phyloP scores from a whole-genome alignment of 1,140 invertebrate species.

The Scaptomyza hsui region DNA sequence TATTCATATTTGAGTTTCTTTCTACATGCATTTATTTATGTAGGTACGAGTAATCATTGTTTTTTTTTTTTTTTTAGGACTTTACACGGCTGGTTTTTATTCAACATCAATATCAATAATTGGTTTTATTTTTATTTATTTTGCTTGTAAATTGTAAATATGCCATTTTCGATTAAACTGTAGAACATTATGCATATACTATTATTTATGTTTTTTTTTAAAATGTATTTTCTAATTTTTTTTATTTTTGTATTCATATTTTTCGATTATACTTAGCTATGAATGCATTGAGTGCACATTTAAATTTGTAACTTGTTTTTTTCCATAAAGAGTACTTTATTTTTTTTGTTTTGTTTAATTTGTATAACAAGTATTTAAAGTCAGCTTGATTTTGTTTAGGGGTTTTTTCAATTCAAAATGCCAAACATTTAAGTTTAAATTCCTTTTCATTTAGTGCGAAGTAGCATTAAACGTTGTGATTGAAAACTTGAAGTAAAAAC shows the following conservation, averaged over 20 bases:
- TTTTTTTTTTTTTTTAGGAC: constrained; percentile 50
- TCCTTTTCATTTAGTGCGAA: constrained; percentile 34
- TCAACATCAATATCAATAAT: constrained; percentile 71
- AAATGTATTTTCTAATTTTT: not conserved
- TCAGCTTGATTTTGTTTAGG: constrained; percentile 1
- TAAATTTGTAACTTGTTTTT: constrained; percentile 32
- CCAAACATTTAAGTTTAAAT: constrained; percentile 4
- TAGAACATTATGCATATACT: constrained; percentile 72
- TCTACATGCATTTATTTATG: constrained; percentile 58
- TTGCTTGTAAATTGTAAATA: constrained; percentile 68
- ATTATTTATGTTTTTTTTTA: constrained; percentile 37
- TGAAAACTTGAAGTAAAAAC: not conserved
- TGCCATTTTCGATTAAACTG: constrained; percentile 71
- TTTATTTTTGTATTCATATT: constrained; percentile 44
- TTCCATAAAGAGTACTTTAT: not conserved
- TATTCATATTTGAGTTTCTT: constrained; percentile 69
- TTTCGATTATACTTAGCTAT: constrained; percentile 60
- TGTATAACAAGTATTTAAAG: constrained; percentile 31
- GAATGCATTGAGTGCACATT: constrained; percentile 48
- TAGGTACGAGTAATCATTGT: constrained; percentile 42
- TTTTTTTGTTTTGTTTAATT: constrained; percentile 8
- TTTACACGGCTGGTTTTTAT: constrained; percentile 65
- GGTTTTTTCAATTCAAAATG: constrained; percentile 3
- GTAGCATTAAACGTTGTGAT: constrained; percentile 8
- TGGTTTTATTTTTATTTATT: constrained; percentile 48